phyloP scores from a whole-genome alignment of 1,140 invertebrate species.

The Aphelenchoides avenae region DNA sequence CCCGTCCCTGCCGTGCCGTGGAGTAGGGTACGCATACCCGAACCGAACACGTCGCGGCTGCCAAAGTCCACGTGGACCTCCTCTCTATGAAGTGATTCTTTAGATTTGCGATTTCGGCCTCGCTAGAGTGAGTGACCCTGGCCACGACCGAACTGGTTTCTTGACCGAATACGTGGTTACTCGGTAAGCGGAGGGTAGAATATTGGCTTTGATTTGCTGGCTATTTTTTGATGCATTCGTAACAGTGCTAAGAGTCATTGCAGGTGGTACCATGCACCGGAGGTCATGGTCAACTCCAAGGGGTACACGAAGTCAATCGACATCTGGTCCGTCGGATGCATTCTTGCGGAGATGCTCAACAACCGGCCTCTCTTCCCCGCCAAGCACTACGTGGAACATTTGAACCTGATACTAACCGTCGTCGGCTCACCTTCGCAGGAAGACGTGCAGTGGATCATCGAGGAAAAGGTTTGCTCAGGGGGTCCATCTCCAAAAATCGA shows the following conservation, averaged over 20 bases:
- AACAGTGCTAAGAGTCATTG: no score
- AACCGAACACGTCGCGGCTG: no score
- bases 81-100: constrained; percentile 1
- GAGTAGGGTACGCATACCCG: no score
- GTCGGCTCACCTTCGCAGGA: no score
- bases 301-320: constrained; percentile 98
- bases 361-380: constrained; percentile 96
- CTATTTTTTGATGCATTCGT: no score
- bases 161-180: constrained; percentile 97
- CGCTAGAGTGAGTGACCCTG: constrained; percentile 92
- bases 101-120: constrained; percentile 95
- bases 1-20: no score
- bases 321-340: constrained; percentile 99
- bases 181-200: no score
- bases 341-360: no score
- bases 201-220: no score
- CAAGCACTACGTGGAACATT: constrained; percentile 78
- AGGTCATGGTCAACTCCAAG: constrained; percentile 96
- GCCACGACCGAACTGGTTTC: constrained; percentile 97
- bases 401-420: constrained; percentile 94
- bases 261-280: constrained; percentile 76
- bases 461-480: constrained; percentile 80
- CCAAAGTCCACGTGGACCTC: no score
- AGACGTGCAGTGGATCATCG: constrained; percentile 95
- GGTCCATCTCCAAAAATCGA: no score